phyloP scores from a whole-genome alignment of 2,797 vertebrate genomes.

The Enteromius treurensis region DNA sequence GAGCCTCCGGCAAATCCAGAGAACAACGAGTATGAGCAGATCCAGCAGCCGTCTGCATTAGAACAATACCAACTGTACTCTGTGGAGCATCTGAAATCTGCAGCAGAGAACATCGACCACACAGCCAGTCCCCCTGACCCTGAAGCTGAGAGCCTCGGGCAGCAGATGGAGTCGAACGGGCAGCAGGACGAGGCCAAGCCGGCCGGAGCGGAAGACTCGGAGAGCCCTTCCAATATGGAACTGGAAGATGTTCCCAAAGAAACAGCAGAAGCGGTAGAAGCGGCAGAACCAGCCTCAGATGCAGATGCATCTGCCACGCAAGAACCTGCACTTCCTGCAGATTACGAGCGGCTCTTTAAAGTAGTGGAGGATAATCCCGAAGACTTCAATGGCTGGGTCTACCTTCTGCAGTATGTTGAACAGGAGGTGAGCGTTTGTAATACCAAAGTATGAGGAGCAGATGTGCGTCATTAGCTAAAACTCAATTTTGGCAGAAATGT shows the following conservation, averaged over 20 bases:
- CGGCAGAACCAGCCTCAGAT: slow-evolving; percentile 52
- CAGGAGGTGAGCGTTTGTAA: slow-evolving; percentile 86
- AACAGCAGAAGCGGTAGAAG: slow-evolving; percentile 67
- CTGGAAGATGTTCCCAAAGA: slow-evolving; percentile 83
- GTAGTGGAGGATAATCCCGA: slow-evolving; percentile 91
- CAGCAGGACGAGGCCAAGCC: slow-evolving; percentile 55
- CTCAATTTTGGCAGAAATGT: no score
- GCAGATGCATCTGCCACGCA: slow-evolving; percentile 64
- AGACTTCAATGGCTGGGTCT: slow-evolving; percentile 97
- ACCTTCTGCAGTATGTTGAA: slow-evolving; percentile 94
- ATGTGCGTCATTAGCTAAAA: background rate
- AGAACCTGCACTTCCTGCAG: slow-evolving; percentile 80
- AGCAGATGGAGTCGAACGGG: slow-evolving; percentile 77
- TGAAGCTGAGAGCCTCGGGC: background rate
- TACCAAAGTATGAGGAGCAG: background rate
- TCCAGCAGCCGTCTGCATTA: slow-evolving; percentile 46
- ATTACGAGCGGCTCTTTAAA: slow-evolving; percentile 94
- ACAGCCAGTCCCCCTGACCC: slow-evolving; percentile 3
- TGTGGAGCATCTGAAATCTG: slow-evolving; percentile 29
- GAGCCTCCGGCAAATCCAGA: slow-evolving; percentile 53
- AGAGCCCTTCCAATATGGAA: slow-evolving; percentile 79
- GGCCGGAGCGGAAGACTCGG: slow-evolving; percentile 73
- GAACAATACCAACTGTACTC: slow-evolving; percentile 72
- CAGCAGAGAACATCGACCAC: slow-evolving; percentile 3
- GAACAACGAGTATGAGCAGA: slow-evolving; percentile 49